Evolutionary conservation across 2,113 vertebrate species (phyloP), one percentile per base, ranked within the genome.

Genomic region (Grammomys dolichurus): DNA sequence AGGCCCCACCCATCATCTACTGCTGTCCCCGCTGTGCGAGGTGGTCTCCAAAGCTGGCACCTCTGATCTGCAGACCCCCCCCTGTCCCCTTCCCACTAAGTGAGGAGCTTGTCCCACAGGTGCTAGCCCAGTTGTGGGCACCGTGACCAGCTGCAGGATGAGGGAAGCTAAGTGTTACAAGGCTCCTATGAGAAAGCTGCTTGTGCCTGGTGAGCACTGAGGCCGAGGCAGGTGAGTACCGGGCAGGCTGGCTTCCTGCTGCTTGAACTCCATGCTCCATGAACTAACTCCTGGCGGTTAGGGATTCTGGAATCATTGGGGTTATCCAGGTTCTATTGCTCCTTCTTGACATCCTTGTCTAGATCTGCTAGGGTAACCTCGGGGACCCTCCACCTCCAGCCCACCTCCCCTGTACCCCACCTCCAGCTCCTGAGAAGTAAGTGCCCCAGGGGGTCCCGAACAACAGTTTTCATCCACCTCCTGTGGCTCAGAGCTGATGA

Each of bases 41-140:
- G 67, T 73, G 56, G 80, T 54, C 86, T 70, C 14, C 2, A 19
- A 54, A 54, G 28, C 9, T 0, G 7, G 43, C 40, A 0, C 48
- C n/a, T 28, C 82, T 97, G 96, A 96, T 96, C 96, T 93, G 46
- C 0, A 0, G 70, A 82, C 91, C 80, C 91, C 40, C 40, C 95
- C 97, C 96, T 97, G 95, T 95, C 97, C 91, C 97, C 80, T 77
- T 95, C 95, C 75, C 51, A 36, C 87, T 12, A 82, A 95, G 94
- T 96, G 96, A 81, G 98, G 97, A 96, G 93, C 96, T 95, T 92
- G 95, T 97, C 93, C 73, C 1, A n/a, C 87, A 88, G 96, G 90
- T 86, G 69, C 96, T 92, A 82, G 96, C 90, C 31, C 46, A 94
- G 95, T 33, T 92, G 67, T 72, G 96, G 97, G 96, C 96, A 94